Evolutionary conservation across 2,888 invertebrate species (phyloP).

Genomic region (Orchestes rusci): DNA sequence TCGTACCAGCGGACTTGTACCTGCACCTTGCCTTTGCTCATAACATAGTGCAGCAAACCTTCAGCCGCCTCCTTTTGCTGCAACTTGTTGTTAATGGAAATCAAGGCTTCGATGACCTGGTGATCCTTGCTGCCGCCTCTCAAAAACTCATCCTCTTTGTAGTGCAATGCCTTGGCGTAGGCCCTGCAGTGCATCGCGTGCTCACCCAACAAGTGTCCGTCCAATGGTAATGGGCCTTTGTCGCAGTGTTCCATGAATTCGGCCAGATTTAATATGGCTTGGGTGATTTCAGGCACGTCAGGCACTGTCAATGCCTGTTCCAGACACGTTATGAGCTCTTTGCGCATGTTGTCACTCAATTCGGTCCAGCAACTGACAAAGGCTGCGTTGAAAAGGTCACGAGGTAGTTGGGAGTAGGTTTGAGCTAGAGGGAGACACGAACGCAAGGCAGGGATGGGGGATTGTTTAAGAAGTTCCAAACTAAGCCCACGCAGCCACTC

Average conservation of each 20-base stretch:
- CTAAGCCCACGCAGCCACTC: slow-evolving; percentile 93
- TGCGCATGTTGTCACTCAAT: slow-evolving; percentile 69
- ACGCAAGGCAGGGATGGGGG: slow-evolving; percentile 86
- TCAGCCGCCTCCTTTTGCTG: slow-evolving; percentile 98
- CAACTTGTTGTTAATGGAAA: slow-evolving; percentile 95
- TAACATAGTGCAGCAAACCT: slow-evolving; percentile 84
- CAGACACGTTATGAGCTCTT: slow-evolving; percentile 52
- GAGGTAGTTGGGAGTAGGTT: slow-evolving; percentile 89
- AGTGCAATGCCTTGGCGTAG: slow-evolving; percentile 78
- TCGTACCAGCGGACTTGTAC: slow-evolving; percentile 95
- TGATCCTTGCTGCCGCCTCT: slow-evolving; percentile 55
- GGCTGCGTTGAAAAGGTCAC: slow-evolving; percentile 96
- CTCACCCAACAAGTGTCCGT: slow-evolving; percentile 80
- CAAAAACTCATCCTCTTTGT: slow-evolving; percentile 92
- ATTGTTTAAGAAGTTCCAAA: slow-evolving; percentile 89
- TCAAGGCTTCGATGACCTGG: slow-evolving; percentile 86
- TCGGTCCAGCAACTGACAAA: slow-evolving; percentile 99
- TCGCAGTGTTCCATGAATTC: slow-evolving; percentile 99
- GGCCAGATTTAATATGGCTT: slow-evolving; percentile 92
- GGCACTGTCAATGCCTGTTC: slow-evolving; percentile 87
- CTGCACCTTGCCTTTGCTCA: slow-evolving; percentile 62
- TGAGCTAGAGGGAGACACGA: slow-evolving; percentile 91
- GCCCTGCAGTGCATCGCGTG: slow-evolving; percentile 86
- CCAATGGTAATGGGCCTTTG: slow-evolving; percentile 86
- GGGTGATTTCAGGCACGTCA: slow-evolving; percentile 92